These are phyloP conservation scores for Venturia canescens DNA, from an alignment of 1,140 invertebrate species.

Conservation along the genomic window DNA sequence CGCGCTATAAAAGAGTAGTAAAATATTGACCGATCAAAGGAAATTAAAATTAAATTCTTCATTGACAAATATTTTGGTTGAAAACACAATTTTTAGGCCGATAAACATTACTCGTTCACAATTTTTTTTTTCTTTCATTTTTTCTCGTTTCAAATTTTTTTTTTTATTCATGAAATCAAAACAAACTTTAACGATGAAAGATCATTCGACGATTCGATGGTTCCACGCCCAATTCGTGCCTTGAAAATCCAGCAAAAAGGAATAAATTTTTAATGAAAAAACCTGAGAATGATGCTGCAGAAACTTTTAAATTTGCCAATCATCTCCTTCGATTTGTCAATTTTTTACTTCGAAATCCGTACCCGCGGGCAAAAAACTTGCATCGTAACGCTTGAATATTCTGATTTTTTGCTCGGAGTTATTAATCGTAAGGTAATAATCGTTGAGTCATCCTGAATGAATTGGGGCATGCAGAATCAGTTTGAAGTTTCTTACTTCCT, in stretches of 20 bases:
- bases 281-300: not conserved
- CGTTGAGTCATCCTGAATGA: slow-evolving; percentile 19
- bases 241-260: no score
- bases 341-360: not conserved
- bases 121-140: no score
- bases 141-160: no score
- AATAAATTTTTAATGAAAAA: slow-evolving; percentile 6
- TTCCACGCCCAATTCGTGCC: no score
- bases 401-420: not conserved
- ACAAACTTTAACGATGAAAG: no score
- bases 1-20: not conserved
- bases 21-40: slow-evolving; percentile 6
- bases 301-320: not conserved
- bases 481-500: not conserved
- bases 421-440: slow-evolving; percentile 28
- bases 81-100: no score
- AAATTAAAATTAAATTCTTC: no score
- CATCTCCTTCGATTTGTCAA: not conserved
- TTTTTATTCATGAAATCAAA: no score
- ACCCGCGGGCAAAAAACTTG: not conserved
- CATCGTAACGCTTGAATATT: not conserved
- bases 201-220: no score
- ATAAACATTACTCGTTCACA: no score
- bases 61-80: no score
- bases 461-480: not conserved